Percentiles rank a stretch among this genome's conserved stretches.
These are phyloP conservation scores for Porites divaricata DNA, from an alignment of 92 coral and sea anemone genomes.

Conservation along the genomic window DNA sequence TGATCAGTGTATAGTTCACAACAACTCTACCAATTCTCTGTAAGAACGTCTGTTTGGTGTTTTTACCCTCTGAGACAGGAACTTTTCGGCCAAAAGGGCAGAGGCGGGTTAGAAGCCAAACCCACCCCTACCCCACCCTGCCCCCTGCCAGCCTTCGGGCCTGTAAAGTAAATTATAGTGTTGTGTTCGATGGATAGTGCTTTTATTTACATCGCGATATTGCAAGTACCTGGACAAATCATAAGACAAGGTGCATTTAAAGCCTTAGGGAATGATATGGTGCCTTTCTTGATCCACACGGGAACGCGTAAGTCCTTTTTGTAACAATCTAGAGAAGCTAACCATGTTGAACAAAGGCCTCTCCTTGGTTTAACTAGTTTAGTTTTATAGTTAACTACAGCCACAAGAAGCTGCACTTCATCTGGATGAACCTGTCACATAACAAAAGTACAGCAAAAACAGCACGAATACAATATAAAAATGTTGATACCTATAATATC, in stretches of 20 bases:
- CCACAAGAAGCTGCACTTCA: constrained; percentile 90
- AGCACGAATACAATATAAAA: no score
- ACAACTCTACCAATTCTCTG: no score
- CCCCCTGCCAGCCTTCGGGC: no score
- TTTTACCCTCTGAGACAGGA: no score
- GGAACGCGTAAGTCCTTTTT: constrained; percentile 60
- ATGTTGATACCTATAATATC: no score
- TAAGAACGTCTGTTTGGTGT: no score
- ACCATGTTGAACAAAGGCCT: constrained; percentile 96
- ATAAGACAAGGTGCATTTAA: constrained; percentile 76
- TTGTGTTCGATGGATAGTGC: background rate
- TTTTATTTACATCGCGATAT: background rate
- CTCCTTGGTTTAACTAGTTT: constrained; percentile 83
- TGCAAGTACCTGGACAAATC: constrained; percentile 90
- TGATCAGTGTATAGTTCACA: no score
- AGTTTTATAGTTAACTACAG: constrained; percentile 95
- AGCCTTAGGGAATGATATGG: constrained; percentile 78
- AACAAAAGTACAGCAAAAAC: background rate
- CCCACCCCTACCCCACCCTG: no score
- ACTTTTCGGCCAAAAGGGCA: no score
- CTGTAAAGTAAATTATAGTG: no score
- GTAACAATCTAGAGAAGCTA: constrained; percentile 78
- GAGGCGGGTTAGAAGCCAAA: no score
- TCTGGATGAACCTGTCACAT: constrained; percentile 76
- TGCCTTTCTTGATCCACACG: constrained; percentile 90